Conservation (phyloP, 2,888 invertebrate species). For the Orthosia gracilis region DNA sequence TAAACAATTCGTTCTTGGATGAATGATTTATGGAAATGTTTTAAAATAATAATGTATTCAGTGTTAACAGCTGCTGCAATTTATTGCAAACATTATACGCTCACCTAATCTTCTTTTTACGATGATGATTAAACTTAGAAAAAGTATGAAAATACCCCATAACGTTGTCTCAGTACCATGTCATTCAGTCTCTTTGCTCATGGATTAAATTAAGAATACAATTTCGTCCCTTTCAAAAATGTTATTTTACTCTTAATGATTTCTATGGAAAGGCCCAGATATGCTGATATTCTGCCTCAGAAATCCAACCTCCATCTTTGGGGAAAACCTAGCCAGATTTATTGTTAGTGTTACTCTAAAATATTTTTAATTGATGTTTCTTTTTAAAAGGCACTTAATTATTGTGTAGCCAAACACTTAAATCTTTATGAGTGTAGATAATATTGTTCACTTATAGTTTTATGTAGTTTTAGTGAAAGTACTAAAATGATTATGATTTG, state of each 20-base stretch:
- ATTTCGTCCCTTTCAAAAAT: background rate
- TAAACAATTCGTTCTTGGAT: constrained; percentile 27
- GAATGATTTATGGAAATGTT: constrained; percentile 39
- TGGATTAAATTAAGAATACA: background rate
- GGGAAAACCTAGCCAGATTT: background rate
- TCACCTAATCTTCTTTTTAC: background rate
- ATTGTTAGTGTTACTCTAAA: background rate
- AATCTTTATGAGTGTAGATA: constrained; percentile 1
- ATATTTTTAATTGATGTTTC: background rate
- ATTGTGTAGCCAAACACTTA: background rate
- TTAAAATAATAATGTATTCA: constrained; percentile 24
- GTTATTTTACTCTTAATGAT: background rate
- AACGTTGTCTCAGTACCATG: constrained; percentile 13
- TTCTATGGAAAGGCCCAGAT: background rate
- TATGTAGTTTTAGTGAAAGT: background rate
- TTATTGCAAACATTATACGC: constrained; percentile 10
- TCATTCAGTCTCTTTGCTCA: constrained; percentile 9
- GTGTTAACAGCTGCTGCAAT: constrained; percentile 35
- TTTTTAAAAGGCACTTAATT: background rate
- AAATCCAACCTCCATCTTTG: background rate
- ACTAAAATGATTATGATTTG: background rate
- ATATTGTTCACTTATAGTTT: background rate
- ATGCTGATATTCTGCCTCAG: background rate
- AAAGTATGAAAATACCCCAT: background rate
- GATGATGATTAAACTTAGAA: background rate